Conservation (phyloP, 2,113 vertebrate genomes). For the Chiloscyllium plagiosum region DNA sequence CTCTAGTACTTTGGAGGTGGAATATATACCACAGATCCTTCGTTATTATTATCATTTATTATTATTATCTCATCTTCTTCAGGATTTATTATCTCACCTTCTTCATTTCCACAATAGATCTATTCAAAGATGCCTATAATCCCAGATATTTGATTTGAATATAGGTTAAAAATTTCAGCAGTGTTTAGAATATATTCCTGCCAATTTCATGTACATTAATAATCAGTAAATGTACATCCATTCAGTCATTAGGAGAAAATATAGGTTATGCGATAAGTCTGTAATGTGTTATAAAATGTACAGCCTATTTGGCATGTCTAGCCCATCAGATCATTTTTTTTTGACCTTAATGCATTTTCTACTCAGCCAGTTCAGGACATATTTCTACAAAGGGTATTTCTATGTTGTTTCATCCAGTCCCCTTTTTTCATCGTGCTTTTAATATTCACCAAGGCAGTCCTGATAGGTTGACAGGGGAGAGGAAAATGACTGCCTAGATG, state of each 20-base stretch:
- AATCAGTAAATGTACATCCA: not conserved
- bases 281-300: not conserved
- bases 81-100: not conserved
- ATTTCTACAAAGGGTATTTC: too few relatives aligned
- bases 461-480: not conserved
- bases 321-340: not conserved
- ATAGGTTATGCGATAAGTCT: not conserved
- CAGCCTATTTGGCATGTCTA: not conserved
- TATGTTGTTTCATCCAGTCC: not conserved
- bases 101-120: not conserved
- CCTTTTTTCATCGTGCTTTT: not conserved
- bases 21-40: not conserved
- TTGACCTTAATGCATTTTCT: not conserved
- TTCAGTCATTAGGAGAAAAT: not conserved
- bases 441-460: not conserved
- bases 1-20: not conserved
- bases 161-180: not conserved
- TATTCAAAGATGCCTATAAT: not conserved
- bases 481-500: not conserved
- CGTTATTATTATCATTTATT: not conserved
- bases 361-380: not conserved
- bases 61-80: too few relatives aligned
- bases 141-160: not conserved
- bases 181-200: not conserved
- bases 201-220: not conserved